These are phyloP conservation scores for Apodemus sylvaticus DNA, from an alignment of 2,113 vertebrate species.

Conservation along the genomic window DNA sequence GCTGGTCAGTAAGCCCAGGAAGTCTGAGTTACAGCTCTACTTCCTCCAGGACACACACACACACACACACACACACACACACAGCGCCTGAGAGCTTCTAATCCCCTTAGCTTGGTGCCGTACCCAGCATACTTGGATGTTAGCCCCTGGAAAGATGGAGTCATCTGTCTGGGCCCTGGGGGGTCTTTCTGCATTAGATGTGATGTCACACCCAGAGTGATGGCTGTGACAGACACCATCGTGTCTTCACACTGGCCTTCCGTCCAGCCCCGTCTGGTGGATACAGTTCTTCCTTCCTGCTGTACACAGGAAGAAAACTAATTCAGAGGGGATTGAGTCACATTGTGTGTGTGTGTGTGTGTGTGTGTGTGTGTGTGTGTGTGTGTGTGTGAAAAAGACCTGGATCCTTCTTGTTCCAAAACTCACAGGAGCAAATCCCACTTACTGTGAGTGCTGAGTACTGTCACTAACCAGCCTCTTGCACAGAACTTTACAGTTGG, in stretches of 20 bases:
- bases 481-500: not conserved
- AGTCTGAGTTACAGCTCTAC: not conserved
- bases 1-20: not conserved
- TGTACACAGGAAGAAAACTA: not conserved
- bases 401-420: not conserved
- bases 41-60: not conserved
- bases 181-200: not conserved
- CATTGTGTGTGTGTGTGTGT: too few species aligned
- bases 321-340: not conserved
- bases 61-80: not conserved
- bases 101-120: not conserved
- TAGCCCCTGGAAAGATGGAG: not conserved
- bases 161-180: not conserved
- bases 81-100: not conserved
- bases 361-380: too few species aligned
- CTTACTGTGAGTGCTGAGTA: not conserved
- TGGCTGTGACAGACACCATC: rapidly evolving
- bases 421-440: not conserved
- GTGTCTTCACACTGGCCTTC: not conserved
- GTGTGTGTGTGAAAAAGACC: too few species aligned
- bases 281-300: not conserved
- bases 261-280: rapidly evolving
- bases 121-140: not conserved
- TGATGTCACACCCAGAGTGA: not conserved
- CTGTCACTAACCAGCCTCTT: not conserved